Base-by-base conservation (phyloP, 2,888 invertebrate species). In the Scaptomyza reducta region DNA sequence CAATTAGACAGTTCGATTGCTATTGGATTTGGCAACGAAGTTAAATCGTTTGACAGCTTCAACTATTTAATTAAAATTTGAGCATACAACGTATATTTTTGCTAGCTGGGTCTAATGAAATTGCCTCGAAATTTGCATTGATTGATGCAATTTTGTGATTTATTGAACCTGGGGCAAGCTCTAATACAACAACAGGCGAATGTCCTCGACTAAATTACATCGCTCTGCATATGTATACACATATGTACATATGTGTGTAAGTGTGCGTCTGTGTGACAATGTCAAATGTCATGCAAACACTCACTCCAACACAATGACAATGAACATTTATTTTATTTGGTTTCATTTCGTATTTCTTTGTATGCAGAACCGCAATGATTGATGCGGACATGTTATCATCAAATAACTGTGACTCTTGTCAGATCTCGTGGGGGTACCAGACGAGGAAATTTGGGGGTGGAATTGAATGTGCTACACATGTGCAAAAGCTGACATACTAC, bases 351-450 rank as follows among this genome's bases (percentile, higher is more conserved):
- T 40, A 54, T 75, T 75, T 73, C 75, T 70, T 74, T 68, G 73
- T 50, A 79, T 74, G 77, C 67, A 56, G 73, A 75, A 82, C 82
- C 87, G 67, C 82, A 84, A 81, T 82, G 82, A 82, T 82, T 82
- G 82, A 82, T 87, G 82, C 70, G 57, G 81, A 75, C 78, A 87
- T 84, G 87, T 77, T 87, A 84, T 82, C 82, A 71, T 78, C 82
- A 77, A 87, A 86, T 86, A 86, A 87, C 85, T 78, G 64, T 70
- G 74, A 73, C 73, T 84, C 63, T 63, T 66, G 57, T 60, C 71
- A 38, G 61, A 55, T 50, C 60, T 54, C n/a, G 16, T 35, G 25
- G 35, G 41, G 35, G 25, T 7, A 2, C 13, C 1, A n/a, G 11
- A 22, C 6, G 11, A 11, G 22, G 2, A 14, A 40, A 16, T 16